A percentile compares a stretch with the other conserved stretches of the same genome.
These are phyloP conservation scores for Coturnix japonica DNA, from an alignment of 2,113 vertebrate genomes.

Conservation along the genomic window DNA sequence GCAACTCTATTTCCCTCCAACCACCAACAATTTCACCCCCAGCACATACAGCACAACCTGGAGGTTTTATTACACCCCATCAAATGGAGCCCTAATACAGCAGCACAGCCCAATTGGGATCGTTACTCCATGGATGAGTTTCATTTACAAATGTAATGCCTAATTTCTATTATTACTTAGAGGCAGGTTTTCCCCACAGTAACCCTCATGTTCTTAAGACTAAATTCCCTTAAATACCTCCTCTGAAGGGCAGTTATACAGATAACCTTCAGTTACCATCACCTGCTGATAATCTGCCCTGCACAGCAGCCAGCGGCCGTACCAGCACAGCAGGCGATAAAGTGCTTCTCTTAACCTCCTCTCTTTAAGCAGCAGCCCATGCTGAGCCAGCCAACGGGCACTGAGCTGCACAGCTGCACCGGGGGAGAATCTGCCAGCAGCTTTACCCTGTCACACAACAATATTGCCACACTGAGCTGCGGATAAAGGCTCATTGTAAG, in stretches of 20 bases:
- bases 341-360: background rate
- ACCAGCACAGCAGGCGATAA: background rate
- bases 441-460: background rate
- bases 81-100: background rate
- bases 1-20: background rate
- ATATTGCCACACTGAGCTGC: background rate
- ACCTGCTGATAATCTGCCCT: fast-evolving
- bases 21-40: background rate
- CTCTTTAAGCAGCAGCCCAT: background rate
- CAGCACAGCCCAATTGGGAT: background rate
- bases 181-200: background rate
- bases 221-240: background rate
- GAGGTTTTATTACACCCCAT: background rate
- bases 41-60: background rate
- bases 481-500: background rate
- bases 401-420: background rate
- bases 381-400: background rate
- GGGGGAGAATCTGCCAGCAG: background rate
- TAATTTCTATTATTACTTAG: background rate
- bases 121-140: background rate
- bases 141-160: background rate
- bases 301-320: background rate
- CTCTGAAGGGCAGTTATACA: background rate
- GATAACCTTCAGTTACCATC: background rate
- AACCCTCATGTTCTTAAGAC: background rate